Evolutionary conservation across 2,888 invertebrate species (phyloP), one percentile per base, ranked within the genome.

Genomic region (Diachrysia chrysitis): DNA sequence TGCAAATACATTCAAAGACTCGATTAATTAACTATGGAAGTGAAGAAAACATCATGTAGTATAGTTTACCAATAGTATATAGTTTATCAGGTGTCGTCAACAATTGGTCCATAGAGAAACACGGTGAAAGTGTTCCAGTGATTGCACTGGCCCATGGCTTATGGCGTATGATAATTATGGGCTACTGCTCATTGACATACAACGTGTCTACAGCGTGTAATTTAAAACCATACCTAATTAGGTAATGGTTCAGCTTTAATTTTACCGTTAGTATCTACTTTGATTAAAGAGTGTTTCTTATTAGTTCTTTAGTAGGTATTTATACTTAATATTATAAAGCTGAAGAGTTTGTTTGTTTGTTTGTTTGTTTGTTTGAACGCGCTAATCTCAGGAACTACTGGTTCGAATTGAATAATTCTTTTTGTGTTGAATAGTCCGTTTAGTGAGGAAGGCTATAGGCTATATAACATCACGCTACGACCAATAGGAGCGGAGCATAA

Each of bases 51-150:
- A 48, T 48, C 21, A 16, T 62, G 70, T 53, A 68, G 64, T 62
- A 69, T 74, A 29, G 42, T 66, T 69, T 62, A 70, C 75, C 73
- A 81, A 84, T 83, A n/a, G n/a, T n/a, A n/a, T n/a, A n/a, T n/a
- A n/a, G n/a, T n/a, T n/a, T n/a, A 62, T 72, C 90, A 91, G 90
- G 89, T 88, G 87, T 89, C 79, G 61, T 81, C 85, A 91, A 89
- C 90, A 92, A 89, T 90, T 90, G 89, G 91, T 89, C 89, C 92
- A 85, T 92, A 85, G 83, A 86, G 83, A 82, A 78, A 84, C 76
- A 78, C 66, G 68, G 77, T 46, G 81, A 81, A 81, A 83, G 81
- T 78, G 70, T 57, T 61, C 62, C 66, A 81, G 53, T 81, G 58
- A 63, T 60, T 58, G 75, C 58, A 60, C 67, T 66, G 57, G 23